A percentile compares a stretch with the other conserved stretches of the same genome.
Conservation (phyloP, 2,113 vertebrate species). For the Barnardius zonarius region DNA sequence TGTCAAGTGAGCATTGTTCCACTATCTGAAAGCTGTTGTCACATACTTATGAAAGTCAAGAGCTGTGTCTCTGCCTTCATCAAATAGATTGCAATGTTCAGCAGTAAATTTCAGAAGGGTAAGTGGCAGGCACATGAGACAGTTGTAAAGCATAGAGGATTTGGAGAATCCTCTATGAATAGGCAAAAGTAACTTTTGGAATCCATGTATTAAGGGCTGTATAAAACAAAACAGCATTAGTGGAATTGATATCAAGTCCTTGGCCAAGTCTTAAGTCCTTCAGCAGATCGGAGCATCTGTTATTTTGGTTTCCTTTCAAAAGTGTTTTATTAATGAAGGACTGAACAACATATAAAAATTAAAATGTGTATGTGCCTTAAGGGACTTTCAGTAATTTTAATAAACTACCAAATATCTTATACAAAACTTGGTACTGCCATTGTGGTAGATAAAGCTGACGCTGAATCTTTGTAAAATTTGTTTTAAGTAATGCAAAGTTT, state of each 20-base stretch:
- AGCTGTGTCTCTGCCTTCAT: conserved; percentile 20
- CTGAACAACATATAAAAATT: not conserved
- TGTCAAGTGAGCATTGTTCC: not conserved
- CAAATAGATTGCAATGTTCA: conserved; percentile 33
- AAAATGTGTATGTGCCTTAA: not conserved
- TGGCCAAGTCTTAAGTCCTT: not conserved
- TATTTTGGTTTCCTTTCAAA: not conserved
- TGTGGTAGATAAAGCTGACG: not conserved
- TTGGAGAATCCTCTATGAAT: not conserved
- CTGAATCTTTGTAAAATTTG: not conserved
- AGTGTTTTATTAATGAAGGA: not conserved
- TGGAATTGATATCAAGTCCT: not conserved
- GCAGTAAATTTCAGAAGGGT: conserved; percentile 58
- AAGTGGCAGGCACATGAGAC: not conserved
- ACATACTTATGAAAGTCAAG: conserved; percentile 22
- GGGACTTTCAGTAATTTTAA: not conserved
- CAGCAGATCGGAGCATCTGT: not conserved
- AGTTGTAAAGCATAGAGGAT: not conserved
- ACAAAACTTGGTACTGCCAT: not conserved
- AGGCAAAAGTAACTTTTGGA: conserved; percentile 50
- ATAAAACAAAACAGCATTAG: not conserved
- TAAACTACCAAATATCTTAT: not conserved
- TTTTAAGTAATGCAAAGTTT: not conserved
- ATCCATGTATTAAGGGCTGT: not conserved
- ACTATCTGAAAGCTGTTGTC: not conserved